phyloP scores from a whole-genome alignment of 2,888 invertebrate genomes.

The Acrobasis repandana region DNA sequence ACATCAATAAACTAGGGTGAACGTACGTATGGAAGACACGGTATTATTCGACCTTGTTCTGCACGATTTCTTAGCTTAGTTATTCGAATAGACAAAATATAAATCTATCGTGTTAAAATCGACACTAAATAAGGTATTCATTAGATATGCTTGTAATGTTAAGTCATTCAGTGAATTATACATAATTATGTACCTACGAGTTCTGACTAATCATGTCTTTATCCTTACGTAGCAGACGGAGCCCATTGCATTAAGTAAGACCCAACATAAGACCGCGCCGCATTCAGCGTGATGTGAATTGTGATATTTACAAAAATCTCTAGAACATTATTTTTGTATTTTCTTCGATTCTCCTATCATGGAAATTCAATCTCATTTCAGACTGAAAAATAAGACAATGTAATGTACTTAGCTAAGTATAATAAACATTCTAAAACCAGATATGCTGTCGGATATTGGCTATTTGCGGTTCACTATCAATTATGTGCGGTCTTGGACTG shows the following conservation, averaged over 20 bases:
- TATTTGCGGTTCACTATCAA: not conserved
- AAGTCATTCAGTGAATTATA: too few species aligned
- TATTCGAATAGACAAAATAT: constrained; percentile 4
- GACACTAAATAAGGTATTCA: not conserved
- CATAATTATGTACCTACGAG: too few species aligned
- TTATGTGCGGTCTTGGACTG: constrained; percentile 3
- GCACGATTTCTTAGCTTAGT: constrained; percentile 14
- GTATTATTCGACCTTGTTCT: constrained; percentile 17
- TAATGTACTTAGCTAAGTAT: not conserved
- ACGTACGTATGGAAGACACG: constrained; percentile 10
- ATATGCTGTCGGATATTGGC: not conserved
- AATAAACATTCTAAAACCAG: not conserved
- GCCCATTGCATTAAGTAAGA: too few species aligned
- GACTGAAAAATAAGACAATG: not conserved
- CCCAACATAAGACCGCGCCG: too few species aligned
- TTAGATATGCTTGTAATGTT: too few species aligned
- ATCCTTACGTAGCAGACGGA: too few species aligned
- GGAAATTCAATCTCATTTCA: too few species aligned
- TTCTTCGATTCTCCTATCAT: too few species aligned
- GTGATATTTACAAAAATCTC: too few species aligned
- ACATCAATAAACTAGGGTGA: constrained; percentile 18
- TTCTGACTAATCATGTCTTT: too few species aligned
- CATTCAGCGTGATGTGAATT: too few species aligned
- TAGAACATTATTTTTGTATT: too few species aligned
- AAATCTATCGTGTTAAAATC: constrained; percentile 12